These are phyloP conservation scores for Lissocephala sabroskyi DNA, from an alignment of 2,888 invertebrate genomes.

Conservation along the genomic window DNA sequence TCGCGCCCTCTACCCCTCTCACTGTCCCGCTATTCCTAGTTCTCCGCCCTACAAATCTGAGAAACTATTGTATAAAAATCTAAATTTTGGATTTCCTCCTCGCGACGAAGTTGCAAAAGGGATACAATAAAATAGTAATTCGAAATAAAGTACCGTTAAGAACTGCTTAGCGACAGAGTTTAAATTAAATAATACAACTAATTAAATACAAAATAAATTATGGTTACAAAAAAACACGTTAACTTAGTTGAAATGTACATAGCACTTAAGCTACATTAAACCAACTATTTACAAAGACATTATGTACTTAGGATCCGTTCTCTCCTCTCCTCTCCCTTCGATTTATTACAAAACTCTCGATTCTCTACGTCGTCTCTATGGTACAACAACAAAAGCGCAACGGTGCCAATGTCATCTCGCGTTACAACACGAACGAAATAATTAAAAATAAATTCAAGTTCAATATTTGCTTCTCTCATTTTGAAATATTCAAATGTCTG, in stretches of 20 bases:
- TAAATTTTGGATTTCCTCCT: constrained; percentile 35
- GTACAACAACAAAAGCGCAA: constrained; percentile 63
- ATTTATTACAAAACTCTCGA: not conserved
- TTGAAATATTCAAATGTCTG: constrained; percentile 36
- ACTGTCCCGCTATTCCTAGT: too few species aligned
- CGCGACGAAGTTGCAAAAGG: not conserved
- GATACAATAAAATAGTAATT: constrained; percentile 43
- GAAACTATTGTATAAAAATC: constrained; percentile 51
- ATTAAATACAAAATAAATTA: constrained; percentile 57
- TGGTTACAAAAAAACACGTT: constrained; percentile 31
- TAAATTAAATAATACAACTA: constrained; percentile 30
- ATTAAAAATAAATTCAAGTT: constrained; percentile 27
- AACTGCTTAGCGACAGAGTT: constrained; percentile 26
- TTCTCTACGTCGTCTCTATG: constrained; percentile 29
- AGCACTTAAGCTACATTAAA: constrained; percentile 49
- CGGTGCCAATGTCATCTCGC: constrained; percentile 45
- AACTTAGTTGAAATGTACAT: constrained; percentile 55
- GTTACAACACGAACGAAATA: not conserved
- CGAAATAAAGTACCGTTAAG: constrained; percentile 43
- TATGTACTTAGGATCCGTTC: constrained; percentile 7
- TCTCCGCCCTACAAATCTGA: constrained; percentile 50
- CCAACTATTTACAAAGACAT: constrained; percentile 15
- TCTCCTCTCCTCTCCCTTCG: constrained; percentile 1
- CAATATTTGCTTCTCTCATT: too few species aligned
- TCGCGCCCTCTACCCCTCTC: too few species aligned